Percentiles rank a stretch among this genome's conserved stretches.
These are phyloP conservation scores for Epizoanthus scotinus DNA, from an alignment of 92 coral and sea anemone species.

Conservation along the genomic window DNA sequence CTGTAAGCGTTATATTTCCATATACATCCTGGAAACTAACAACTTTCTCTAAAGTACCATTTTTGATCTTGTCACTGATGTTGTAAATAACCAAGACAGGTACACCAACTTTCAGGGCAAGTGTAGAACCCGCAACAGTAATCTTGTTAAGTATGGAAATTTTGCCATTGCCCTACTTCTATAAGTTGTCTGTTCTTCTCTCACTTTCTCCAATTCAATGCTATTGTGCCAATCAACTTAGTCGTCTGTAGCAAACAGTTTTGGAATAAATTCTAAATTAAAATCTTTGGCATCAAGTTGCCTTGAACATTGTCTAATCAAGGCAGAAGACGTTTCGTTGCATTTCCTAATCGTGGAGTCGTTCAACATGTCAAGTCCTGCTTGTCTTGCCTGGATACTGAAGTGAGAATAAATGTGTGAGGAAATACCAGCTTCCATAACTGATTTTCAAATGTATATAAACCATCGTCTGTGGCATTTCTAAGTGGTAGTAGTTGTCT, in stretches of 20 bases:
- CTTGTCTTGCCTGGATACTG: constrained; percentile 1
- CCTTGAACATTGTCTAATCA: no score
- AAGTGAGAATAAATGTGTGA: constrained; percentile 46
- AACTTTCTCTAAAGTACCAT: neutral
- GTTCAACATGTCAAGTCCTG: neutral
- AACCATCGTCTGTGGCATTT: constrained; percentile 38
- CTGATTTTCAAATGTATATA: constrained; percentile 45
- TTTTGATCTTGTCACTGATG: neutral
- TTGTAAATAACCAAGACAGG: neutral
- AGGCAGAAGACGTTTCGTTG: neutral
- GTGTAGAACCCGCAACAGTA: neutral
- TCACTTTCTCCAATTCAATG: neutral
- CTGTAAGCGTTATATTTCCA: no score
- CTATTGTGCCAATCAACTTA: no score
- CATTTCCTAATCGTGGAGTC: neutral
- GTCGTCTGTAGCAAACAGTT: no score
- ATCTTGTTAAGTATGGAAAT: neutral
- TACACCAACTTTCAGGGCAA: neutral
- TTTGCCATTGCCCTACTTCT: neutral
- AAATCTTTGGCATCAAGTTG: no score
- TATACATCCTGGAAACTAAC: no score
- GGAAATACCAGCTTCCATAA: no score
- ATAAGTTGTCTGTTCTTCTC: neutral
- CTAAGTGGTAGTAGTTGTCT: constrained; percentile 64
- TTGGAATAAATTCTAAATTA: no score